A percentile compares a stretch with the other conserved stretches of the same genome.
Evolutionary conservation across 2,113 vertebrate genomes (phyloP).

Genomic region (Trogon melanurus): DNA sequence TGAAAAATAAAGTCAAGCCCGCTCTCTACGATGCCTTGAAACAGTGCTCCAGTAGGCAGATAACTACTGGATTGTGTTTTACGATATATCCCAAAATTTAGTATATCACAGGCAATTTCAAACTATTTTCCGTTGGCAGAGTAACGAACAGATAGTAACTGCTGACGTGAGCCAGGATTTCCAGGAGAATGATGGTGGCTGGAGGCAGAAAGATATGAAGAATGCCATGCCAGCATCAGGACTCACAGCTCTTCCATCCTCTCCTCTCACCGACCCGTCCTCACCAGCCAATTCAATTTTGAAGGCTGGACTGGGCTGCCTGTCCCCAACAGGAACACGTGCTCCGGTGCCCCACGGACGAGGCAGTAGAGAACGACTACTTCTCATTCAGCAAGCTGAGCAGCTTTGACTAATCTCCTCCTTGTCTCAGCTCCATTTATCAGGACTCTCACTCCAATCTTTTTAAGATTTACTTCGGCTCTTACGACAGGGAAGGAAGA

Average conservation of each 20-base stretch:
- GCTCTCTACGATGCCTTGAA: not conserved
- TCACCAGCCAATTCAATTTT: not conserved
- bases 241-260: not conserved
- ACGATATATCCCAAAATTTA: not conserved
- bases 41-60: not conserved
- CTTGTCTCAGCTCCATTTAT: not conserved
- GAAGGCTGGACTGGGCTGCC: not conserved
- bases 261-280: not conserved
- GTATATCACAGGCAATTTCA: not conserved
- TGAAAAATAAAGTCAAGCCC: not conserved
- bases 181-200: not conserved
- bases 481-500: accelerated
- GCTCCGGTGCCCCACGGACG: not conserved
- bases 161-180: not conserved
- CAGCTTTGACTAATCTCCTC: not conserved
- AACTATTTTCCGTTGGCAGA: not conserved
- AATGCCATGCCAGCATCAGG: not conserved
- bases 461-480: not conserved
- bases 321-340: not conserved
- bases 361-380: not conserved
- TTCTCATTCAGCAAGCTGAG: not conserved
- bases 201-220: not conserved
- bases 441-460: not conserved
- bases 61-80: not conserved
- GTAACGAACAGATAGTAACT: not conserved